Evolutionary conservation across 2,888 invertebrate genomes (phyloP).

Genomic region (Leptodirus hochenwartii): DNA sequence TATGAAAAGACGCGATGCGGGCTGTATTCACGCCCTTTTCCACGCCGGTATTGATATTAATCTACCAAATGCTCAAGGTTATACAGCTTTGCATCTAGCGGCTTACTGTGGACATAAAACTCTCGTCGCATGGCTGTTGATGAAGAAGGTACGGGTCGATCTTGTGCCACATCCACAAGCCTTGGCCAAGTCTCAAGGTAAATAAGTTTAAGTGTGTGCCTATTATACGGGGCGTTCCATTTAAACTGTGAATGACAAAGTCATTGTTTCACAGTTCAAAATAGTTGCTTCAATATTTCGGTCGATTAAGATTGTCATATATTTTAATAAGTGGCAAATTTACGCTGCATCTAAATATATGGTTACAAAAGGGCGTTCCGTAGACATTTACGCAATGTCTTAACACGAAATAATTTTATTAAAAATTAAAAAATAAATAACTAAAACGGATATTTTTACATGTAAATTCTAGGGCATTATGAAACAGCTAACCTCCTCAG

Average conservation of each 20-base stretch:
- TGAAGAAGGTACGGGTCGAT: constrained; percentile 6
- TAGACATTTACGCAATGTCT: no score
- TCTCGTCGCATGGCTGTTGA: constrained; percentile 6
- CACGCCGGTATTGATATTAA: constrained; percentile 8
- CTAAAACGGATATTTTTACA: no score
- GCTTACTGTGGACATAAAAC: constrained; percentile 9
- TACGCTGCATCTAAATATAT: constrained; percentile 3
- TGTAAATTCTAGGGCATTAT: no score
- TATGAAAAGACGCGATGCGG: constrained; percentile 6
- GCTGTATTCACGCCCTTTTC: constrained; percentile 9
- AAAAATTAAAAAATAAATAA: no score
- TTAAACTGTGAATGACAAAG: no score
- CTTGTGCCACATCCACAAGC: constrained; percentile 7
- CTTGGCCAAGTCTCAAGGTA: constrained; percentile 7
- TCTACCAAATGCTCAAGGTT: constrained; percentile 4
- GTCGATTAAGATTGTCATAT: constrained; percentile 3
- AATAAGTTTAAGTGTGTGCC: constrained; percentile 2
- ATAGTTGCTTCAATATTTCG: no score
- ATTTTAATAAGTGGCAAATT: constrained; percentile 1
- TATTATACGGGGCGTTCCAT: no score
- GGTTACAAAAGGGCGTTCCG: no score
- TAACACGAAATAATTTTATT: no score
- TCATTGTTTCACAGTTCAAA: constrained; percentile 5
- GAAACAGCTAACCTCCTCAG: no score
- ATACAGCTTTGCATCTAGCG: constrained; percentile 8